Evolutionary conservation across 2,888 invertebrate genomes (phyloP).

Genomic region (Spialia ferax): DNA sequence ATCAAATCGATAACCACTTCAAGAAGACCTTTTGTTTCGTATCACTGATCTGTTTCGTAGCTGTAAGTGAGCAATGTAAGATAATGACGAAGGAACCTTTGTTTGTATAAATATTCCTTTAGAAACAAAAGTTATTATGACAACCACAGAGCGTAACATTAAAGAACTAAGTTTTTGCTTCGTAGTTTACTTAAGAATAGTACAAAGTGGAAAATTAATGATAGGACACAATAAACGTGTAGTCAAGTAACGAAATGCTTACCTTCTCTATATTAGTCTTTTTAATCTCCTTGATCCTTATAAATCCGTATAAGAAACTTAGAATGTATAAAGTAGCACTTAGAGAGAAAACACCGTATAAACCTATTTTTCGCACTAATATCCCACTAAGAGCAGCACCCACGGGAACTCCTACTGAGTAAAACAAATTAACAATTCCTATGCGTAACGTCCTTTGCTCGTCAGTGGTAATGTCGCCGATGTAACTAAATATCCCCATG

Average conservation of each 20-base stretch:
- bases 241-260: constrained; percentile 51
- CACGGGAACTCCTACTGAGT: constrained; percentile 95
- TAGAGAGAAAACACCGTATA: constrained; percentile 93
- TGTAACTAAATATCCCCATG: constrained; percentile 96
- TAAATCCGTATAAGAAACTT: constrained; percentile 91
- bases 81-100: constrained; percentile 31
- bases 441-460: constrained; percentile 94
- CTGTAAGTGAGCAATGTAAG: constrained; percentile 22
- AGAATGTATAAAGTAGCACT: constrained; percentile 91
- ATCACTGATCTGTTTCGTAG: constrained; percentile 62
- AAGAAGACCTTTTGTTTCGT: constrained; percentile 54
- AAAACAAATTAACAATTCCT: constrained; percentile 95
- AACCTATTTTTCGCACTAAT: constrained; percentile 90
- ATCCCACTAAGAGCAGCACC: constrained; percentile 96
- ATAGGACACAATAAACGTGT: background rate
- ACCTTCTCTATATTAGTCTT: constrained; percentile 65
- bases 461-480: constrained; percentile 94
- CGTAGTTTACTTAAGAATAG: constrained; percentile 3
- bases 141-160: constrained; percentile 20
- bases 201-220: constrained; percentile 2
- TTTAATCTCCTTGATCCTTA: constrained; percentile 90
- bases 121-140: constrained; percentile 18
- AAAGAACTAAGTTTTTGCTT: constrained; percentile 10
- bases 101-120: constrained; percentile 24
- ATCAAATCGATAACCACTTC: constrained; percentile 12